These are phyloP conservation scores for Propsilocerus akamusi DNA, from an alignment of 1,140 invertebrate genomes.

Conservation along the genomic window DNA sequence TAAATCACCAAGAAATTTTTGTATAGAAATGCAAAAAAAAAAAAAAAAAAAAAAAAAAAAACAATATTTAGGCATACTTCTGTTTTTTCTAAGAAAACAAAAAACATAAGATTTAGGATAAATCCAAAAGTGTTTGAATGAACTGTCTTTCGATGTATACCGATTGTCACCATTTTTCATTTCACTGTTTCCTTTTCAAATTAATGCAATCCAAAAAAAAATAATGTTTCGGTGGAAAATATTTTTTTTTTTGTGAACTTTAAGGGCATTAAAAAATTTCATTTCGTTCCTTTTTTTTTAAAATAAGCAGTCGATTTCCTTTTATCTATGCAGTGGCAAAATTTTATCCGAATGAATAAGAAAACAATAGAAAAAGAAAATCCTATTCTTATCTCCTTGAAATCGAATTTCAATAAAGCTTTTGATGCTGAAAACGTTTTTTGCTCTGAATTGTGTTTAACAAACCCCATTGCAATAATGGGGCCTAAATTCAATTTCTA, in stretches of 20 bases:
- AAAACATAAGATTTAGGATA: background rate
- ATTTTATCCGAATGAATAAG: no score
- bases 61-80: no score
- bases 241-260: no score
- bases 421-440: background rate
- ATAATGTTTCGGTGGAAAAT: no score
- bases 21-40: background rate
- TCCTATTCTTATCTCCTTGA: background rate
- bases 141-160: background rate
- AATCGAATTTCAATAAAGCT: background rate
- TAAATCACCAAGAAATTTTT: background rate
- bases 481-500: no score
- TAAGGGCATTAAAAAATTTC: no score
- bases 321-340: no score
- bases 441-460: background rate
- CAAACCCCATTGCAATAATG: no score
- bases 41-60: background rate
- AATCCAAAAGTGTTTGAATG: background rate
- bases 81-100: background rate
- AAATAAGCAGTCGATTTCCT: no score
- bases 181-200: no score
- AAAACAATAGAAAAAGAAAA: background rate
- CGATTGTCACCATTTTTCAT: slow-evolving; percentile 2
- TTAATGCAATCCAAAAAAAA: no score
- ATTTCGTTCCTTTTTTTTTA: no score